Percentiles rank a stretch among this genome's conserved stretches.
phyloP scores from a whole-genome alignment of 2,113 vertebrate genomes.

The Amazona vittata region DNA sequence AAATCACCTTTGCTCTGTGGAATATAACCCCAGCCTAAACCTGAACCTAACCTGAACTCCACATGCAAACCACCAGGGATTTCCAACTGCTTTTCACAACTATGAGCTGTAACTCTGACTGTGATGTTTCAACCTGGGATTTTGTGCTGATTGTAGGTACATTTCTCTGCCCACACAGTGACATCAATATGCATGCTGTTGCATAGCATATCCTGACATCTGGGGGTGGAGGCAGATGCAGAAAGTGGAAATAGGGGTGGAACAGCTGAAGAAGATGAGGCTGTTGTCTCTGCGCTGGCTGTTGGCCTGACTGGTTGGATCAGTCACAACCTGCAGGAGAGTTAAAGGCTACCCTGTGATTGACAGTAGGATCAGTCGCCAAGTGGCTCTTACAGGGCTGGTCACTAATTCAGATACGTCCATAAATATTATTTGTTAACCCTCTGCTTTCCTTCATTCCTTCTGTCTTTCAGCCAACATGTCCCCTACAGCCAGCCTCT shows the following conservation, averaged over 20 bases:
- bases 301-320: neutral
- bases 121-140: neutral
- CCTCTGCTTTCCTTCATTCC: neutral
- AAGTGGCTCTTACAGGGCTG: neutral
- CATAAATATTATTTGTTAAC: accelerated
- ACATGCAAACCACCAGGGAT: neutral
- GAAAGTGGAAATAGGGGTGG: neutral
- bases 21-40: neutral
- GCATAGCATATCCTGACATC: neutral
- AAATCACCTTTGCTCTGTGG: neutral
- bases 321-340: neutral
- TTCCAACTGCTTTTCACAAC: neutral
- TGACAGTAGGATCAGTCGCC: neutral
- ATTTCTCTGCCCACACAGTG: neutral
- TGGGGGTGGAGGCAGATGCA: neutral
- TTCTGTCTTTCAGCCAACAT: neutral
- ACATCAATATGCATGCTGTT: neutral
- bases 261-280: neutral
- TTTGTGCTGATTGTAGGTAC: neutral
- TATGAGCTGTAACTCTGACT: neutral
- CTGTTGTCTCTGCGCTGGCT: neutral
- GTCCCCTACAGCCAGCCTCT: neutral
- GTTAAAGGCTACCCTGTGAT: neutral
- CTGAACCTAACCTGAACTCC: neutral
- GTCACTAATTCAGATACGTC: neutral